Base-by-base conservation (phyloP, 1,140 invertebrate genomes). In the Heliconius himera region DNA sequence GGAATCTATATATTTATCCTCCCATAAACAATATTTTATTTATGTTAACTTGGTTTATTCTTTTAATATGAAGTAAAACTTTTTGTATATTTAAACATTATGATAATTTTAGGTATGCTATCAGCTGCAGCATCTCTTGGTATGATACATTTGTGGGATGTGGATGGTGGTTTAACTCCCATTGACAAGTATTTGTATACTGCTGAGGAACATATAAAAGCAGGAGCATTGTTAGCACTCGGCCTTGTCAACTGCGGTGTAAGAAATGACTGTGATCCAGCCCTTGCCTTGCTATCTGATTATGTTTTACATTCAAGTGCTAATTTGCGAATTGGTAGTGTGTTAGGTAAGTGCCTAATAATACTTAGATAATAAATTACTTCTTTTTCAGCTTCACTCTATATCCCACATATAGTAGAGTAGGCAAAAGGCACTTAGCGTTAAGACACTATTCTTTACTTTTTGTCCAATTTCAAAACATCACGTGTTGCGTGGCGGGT, bases 171-270 rank as follows among this genome's bases (percentile, higher is more conserved):
- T 83, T 95, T 99, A 20, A 99, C 98, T 0, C 98, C 99, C 81
- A 99, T 99, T 86, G 99, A 99, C 94, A 99, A 99, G 94, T 99
- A 99, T 92, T 95, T 99, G 0, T 99, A 99, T 90, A 99, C 99
- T 0, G 97, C 98, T 0, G 99, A 99, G 88, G 99, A 99, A 90
- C 96, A 97, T 79, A 97, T 97, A 72, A 99, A 99, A 95, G 98
- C 99, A 3, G 99, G 99, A 36, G 99, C 99, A 0, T 94, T 99
- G 8, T 92, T 99, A 6, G 99, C 99, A 8, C 98, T 99, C 90
- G 99, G 99, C 73, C 99, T 99, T 81, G 99, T 99, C 2, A 99
- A 99, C 91, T 99, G 98, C 93, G 99, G 99, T 33, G 99, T 99
- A 1, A 96, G 98, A 41, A 99, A 99, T 94, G 99, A 99, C 88